Percentiles rank a stretch among this genome's conserved stretches.
These are phyloP conservation scores for Nematolebias whitei DNA, from an alignment of 2,113 vertebrate species.

Conservation along the genomic window DNA sequence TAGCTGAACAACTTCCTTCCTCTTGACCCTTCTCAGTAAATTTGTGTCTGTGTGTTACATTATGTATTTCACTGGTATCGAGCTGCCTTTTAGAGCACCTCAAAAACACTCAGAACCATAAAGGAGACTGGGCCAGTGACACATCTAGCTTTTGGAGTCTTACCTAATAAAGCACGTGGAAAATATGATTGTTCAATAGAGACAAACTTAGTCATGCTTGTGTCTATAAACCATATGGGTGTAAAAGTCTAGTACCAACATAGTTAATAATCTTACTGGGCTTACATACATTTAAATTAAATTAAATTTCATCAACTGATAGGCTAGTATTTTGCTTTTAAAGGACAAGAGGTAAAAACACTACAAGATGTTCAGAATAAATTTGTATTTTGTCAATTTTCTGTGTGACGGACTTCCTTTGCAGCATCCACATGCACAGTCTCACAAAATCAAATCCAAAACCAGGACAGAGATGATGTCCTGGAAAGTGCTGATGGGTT, in stretches of 20 bases:
- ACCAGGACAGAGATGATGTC: neutral
- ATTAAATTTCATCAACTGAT: conserved; percentile 38
- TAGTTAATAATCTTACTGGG: conserved; percentile 30
- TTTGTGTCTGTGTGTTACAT: conserved; percentile 19
- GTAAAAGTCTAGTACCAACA: conserved; percentile 35
- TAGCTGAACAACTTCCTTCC: conserved; percentile 11
- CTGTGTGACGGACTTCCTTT: conserved; percentile 74
- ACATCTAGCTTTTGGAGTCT: conserved; percentile 11
- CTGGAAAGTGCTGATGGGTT: neutral
- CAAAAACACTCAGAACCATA: conserved; percentile 34
- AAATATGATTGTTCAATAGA: conserved; percentile 35
- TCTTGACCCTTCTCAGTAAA: conserved; percentile 26
- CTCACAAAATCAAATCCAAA: neutral
- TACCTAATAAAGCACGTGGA: conserved; percentile 49
- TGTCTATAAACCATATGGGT: conserved; percentile 3
- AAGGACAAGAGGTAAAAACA: conserved; percentile 9
- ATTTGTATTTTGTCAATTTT: conserved; percentile 46
- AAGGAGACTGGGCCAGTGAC: conserved; percentile 14
- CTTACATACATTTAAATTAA: conserved; percentile 3
- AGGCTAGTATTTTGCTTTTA: conserved; percentile 18
- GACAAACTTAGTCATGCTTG: conserved; percentile 38
- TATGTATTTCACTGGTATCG: conserved; percentile 26
- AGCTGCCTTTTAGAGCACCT: conserved; percentile 32
- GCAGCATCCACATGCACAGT: conserved; percentile 1
- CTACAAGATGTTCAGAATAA: conserved; percentile 11